Evolutionary conservation across 2,888 invertebrate genomes (phyloP).

Genomic region (Electrophaes corylata): DNA sequence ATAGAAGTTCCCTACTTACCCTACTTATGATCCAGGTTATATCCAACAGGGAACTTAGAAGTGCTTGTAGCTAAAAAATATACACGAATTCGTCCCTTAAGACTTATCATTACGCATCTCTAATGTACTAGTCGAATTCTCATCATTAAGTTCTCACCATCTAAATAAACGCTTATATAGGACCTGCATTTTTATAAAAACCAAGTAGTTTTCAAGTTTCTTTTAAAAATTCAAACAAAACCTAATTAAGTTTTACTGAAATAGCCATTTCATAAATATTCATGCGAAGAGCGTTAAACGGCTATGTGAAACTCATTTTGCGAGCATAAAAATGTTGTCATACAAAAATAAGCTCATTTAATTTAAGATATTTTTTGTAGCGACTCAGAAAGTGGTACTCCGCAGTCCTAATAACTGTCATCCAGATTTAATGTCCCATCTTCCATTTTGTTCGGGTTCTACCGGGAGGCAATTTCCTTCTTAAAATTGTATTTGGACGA

Average conservation of each 20-base stretch:
- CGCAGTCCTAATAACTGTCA: constrained; percentile 79
- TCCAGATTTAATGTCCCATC: constrained; percentile 81
- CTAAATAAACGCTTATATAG: too few species aligned
- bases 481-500: constrained; percentile 80
- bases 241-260: constrained; percentile 12
- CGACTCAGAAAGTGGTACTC: constrained; percentile 57
- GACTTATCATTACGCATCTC: too few species aligned
- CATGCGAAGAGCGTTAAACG: constrained; percentile 19
- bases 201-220: not conserved
- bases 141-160: too few species aligned
- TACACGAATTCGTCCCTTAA: too few species aligned
- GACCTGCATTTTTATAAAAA: not conserved
- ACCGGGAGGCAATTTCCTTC: constrained; percentile 78
- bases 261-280: constrained; percentile 29
- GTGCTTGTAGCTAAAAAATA: too few species aligned
- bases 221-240: not conserved
- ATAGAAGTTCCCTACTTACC: too few species aligned
- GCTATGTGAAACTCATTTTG: constrained; percentile 41
- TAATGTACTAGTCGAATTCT: too few species aligned
- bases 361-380: constrained; percentile 60
- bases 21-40: too few species aligned
- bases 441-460: constrained; percentile 73
- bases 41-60: too few species aligned
- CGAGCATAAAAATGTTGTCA: constrained; percentile 56
- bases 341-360: constrained; percentile 62